Evolutionary conservation across 2,797 vertebrate species (phyloP).

Genomic region (Neosalanx taihuensis): DNA sequence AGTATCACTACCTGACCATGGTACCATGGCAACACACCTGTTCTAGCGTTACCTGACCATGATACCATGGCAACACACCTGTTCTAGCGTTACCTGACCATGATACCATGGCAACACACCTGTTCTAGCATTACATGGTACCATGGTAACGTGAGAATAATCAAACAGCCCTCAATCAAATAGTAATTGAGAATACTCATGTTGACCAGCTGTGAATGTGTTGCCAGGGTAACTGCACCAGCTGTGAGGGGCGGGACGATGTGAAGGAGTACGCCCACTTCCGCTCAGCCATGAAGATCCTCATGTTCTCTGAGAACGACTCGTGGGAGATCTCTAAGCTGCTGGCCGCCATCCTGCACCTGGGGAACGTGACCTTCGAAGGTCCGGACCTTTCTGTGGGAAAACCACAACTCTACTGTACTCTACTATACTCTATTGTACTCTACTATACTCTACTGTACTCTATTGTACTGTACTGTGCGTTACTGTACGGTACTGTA

Average conservation of each 20-base stretch:
- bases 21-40: conserved; percentile 35
- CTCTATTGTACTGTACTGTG: too few species aligned
- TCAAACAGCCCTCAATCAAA: too few species aligned
- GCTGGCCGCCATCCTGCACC: conserved; percentile 89
- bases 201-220: neutral
- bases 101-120: neutral
- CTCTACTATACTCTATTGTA: conserved; percentile 1
- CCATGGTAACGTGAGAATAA: neutral
- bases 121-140: neutral
- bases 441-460: too few species aligned
- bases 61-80: neutral
- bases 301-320: conserved; percentile 89
- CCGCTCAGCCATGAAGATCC: conserved; percentile 92
- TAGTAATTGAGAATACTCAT: neutral
- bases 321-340: conserved; percentile 89
- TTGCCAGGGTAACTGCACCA: conserved; percentile 85
- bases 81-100: neutral
- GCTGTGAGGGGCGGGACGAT: conserved; percentile 83
- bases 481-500: too few species aligned
- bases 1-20: conserved; percentile 90
- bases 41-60: neutral
- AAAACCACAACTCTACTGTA: neutral
- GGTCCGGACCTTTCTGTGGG: conserved; percentile 62
- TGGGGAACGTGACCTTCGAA: conserved; percentile 88
- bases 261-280: conserved; percentile 86